These are phyloP conservation scores for Callorhinus ursinus DNA, from an alignment of 2,113 vertebrate species.

Conservation along the genomic window DNA sequence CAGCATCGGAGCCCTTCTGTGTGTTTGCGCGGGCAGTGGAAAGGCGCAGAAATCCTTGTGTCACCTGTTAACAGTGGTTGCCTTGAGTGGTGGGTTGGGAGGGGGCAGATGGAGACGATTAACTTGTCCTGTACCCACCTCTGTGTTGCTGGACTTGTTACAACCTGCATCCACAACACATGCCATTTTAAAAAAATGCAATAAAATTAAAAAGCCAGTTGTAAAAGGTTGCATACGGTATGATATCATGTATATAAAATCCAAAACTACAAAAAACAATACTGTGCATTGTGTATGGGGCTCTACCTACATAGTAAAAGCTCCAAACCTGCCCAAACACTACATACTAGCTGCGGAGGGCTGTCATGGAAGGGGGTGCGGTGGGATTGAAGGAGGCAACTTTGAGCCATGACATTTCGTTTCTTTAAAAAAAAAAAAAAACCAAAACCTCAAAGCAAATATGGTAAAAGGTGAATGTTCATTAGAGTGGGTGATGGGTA, in stretches of 20 bases:
- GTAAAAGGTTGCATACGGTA: neutral
- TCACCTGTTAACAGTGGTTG: neutral
- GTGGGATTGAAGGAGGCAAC: neutral
- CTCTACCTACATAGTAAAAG: neutral
- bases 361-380: neutral
- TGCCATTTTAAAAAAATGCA: neutral
- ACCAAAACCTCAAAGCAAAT: conserved; percentile 1
- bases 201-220: conserved; percentile 56
- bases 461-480: conserved; percentile 2
- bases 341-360: neutral
- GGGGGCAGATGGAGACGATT: neutral
- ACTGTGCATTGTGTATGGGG: neutral
- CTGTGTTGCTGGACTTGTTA: conserved; percentile 42
- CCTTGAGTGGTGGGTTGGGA: neutral
- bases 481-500: neutral
- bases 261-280: neutral
- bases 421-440: conserved; percentile 9
- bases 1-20: neutral
- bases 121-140: neutral
- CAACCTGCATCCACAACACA: neutral
- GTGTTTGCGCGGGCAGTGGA: neutral
- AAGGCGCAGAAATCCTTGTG: neutral
- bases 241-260: conserved; percentile 61
- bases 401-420: neutral
- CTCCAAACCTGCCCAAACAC: neutral